phyloP scores from a whole-genome alignment of 2,113 vertebrate genomes.

The Oreochromis niloticus region DNA sequence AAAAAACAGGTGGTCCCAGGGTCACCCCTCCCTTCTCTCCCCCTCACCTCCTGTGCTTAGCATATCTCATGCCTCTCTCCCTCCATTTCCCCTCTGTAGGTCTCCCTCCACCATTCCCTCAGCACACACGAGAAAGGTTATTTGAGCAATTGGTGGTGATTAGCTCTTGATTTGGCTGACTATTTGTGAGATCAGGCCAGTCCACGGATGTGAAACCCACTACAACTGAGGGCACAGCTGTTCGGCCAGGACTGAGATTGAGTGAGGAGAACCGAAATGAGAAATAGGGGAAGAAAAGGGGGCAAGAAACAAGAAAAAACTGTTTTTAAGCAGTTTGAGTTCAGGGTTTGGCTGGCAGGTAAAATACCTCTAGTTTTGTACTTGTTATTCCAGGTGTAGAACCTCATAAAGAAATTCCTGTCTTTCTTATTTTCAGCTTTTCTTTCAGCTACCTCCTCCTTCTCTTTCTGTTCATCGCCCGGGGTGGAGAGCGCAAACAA shows the following conservation, averaged over 20 bases:
- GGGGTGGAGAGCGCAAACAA: constrained; percentile 5
- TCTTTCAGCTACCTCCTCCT: constrained; percentile 20
- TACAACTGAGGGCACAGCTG: constrained; percentile 37
- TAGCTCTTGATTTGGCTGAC: constrained; percentile 62
- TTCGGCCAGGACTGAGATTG: constrained; percentile 16
- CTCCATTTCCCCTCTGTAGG: background rate
- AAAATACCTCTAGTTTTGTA: constrained; percentile 10
- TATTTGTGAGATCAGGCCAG: constrained; percentile 48
- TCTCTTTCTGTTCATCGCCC: background rate
- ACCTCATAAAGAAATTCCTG: background rate
- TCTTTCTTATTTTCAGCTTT: constrained; percentile 8
- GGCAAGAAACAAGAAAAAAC: background rate
- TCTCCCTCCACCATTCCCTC: constrained; percentile 6
- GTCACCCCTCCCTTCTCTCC: constrained; percentile 30
- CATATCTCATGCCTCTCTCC: constrained; percentile 28
- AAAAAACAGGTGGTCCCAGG: constrained; percentile 63
- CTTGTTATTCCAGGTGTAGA: constrained; percentile 52
- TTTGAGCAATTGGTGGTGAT: constrained; percentile 65
- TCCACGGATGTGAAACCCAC: constrained; percentile 12
- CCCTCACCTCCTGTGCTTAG: constrained; percentile 24
- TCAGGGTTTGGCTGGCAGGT: constrained; percentile 42
- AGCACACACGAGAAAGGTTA: constrained; percentile 59
- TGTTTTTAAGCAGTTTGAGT: constrained; percentile 23
- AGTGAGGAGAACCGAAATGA: constrained; percentile 24
- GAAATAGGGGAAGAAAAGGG: background rate